Evolutionary conservation across 2,888 invertebrate species (phyloP), one percentile per base, ranked within the genome.

Genomic region (Neocrepidodera transversa): DNA sequence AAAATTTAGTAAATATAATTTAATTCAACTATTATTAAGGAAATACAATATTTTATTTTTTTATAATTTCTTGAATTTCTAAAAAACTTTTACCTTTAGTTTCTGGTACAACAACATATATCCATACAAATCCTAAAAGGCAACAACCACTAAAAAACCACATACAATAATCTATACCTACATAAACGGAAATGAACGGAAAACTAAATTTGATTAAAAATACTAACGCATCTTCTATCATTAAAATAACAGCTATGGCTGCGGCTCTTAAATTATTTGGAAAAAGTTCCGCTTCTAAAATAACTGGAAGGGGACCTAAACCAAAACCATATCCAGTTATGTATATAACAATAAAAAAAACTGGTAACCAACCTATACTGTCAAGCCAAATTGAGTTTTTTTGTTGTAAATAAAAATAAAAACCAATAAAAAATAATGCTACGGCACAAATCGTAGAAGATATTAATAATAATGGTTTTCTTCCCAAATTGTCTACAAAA

Each of bases 401-500:
- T 13, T 51, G 40, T 28, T 64, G 49, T n/a, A 69, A 11, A 16
- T 50, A 60, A 32, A 67, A 66, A 40, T 64, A 69, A 2, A 63
- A 18, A 6, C 65, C 67, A 10, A 68, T 47, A 8, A 62, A 13
- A 28, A 62, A 54, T 1, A 66, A 18, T 2, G 87, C 86, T 8
- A 89, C 67, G 16, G 85, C 80, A 72, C 87, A 86, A 0, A 87
- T 85, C 35, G 84, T 74, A 0, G 89, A 85, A 0, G 92, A 92
- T 18, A 86, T 77, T 2, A 92, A 30, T 5, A 70, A 48, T 35
- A 93, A 82, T 0, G 87, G 76, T 54, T 87, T 84, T 28, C 92
- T 81, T 0, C 93, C 93, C 18, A 89, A 82, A 42, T 86, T 82
- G 78, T 93, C 93, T 56, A 90, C 91, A 20, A 92, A 83, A 11